A percentile compares a stretch with the other conserved stretches of the same genome.
phyloP scores from a whole-genome alignment of 2,888 invertebrate species.

The Drosophila gaucha region DNA sequence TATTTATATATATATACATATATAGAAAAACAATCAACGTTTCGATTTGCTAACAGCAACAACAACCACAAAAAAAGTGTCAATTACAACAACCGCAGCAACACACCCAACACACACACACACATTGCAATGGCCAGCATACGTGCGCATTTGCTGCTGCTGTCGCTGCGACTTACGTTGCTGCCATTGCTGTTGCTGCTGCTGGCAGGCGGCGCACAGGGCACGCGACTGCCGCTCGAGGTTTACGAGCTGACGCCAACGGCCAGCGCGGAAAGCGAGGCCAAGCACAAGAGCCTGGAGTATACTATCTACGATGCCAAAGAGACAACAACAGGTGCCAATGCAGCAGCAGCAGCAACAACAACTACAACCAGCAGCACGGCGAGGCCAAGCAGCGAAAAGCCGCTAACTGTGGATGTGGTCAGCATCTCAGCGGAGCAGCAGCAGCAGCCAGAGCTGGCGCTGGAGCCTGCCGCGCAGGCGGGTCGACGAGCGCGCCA shows the following conservation, averaged over 20 bases:
- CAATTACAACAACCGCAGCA: constrained; percentile 72
- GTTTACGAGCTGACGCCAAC: constrained; percentile 83
- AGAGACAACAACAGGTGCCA: constrained; percentile 57
- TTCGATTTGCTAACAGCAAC: constrained; percentile 36
- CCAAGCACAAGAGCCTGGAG: constrained; percentile 74
- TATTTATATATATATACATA: background rate
- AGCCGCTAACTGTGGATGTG: constrained; percentile 53
- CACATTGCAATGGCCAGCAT: constrained; percentile 41
- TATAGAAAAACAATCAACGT: constrained; percentile 48
- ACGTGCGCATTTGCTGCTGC: constrained; percentile 40
- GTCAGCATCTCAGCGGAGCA: constrained; percentile 52
- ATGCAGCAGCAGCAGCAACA: constrained; percentile 24
- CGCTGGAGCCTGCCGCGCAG: constrained; percentile 46
- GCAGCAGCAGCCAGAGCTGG: constrained; percentile 25
- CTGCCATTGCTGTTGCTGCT: constrained; percentile 41
- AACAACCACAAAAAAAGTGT: constrained; percentile 62
- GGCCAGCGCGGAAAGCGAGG: constrained; percentile 37
- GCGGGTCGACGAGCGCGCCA: constrained; percentile 83
- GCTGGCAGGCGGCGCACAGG: constrained; percentile 46
- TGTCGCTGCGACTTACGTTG: constrained; percentile 44
- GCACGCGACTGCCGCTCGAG: constrained; percentile 84
- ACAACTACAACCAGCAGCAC: constrained; percentile 35
- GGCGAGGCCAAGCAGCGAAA: constrained; percentile 38
- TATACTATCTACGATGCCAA: constrained; percentile 77
- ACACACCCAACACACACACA: constrained; percentile 44